These are phyloP conservation scores for Oconnorella tubifera DNA, from an alignment of 2,888 invertebrate species.

Conservation along the genomic window DNA sequence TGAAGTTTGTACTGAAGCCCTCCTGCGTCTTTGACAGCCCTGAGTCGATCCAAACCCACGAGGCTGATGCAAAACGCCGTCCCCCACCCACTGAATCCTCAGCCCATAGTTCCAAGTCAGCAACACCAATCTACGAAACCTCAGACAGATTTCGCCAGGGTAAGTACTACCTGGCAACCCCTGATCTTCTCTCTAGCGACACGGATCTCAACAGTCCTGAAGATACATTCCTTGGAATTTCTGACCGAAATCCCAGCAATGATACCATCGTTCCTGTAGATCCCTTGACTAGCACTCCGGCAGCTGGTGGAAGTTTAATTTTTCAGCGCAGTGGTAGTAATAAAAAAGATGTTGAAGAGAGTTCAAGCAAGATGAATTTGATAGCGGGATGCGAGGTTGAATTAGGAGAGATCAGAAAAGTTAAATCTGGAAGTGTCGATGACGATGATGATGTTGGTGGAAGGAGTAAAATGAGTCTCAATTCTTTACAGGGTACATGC, in stretches of 20 bases:
- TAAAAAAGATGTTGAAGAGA: not conserved
- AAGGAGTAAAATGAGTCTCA: no score
- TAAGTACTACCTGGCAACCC: constrained; percentile 21
- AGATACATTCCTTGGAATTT: not conserved
- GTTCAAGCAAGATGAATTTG: no score
- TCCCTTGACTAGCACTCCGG: not conserved
- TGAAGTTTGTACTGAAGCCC: constrained; percentile 50
- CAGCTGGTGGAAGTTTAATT: not conserved
- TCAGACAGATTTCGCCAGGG: not conserved
- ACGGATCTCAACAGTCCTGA: constrained; percentile 19
- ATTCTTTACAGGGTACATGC: not conserved
- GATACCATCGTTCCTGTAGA: constrained; percentile 8
- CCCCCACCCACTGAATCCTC: not conserved
- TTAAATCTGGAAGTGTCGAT: no score
- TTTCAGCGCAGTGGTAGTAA: no score
- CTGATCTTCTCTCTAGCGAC: constrained; percentile 23
- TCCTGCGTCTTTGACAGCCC: constrained; percentile 44
- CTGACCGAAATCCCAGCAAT: constrained; percentile 12
- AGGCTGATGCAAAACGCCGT: not conserved
- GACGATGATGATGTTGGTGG: no score
- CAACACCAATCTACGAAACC: constrained; percentile 17
- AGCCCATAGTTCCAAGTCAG: constrained; percentile 19
- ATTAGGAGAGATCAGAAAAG: no score
- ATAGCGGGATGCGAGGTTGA: not conserved
- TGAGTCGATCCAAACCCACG: constrained; percentile 19